phyloP scores from a whole-genome alignment of 2,797 vertebrate species.

The Gila robusta region DNA sequence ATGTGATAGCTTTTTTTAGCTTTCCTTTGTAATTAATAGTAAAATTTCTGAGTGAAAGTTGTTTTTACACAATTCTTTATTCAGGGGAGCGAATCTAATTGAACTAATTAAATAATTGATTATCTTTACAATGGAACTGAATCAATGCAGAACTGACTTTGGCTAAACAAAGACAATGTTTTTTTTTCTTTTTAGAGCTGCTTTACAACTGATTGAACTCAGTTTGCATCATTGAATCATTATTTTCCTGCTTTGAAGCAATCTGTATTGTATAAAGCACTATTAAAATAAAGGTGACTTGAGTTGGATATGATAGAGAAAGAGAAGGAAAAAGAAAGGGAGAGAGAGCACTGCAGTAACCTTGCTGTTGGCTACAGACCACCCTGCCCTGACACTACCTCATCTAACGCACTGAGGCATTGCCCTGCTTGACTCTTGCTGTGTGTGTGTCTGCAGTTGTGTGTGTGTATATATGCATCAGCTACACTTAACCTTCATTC shows the following conservation, averaged over 20 bases:
- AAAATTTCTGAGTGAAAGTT: background rate
- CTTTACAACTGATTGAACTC: background rate
- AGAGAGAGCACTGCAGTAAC: conserved; percentile 70
- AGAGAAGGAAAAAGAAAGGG: conserved; percentile 61
- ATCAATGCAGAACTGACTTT: background rate
- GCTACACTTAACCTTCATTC: conserved; percentile 69
- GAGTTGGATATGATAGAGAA: background rate
- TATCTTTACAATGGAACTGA: background rate
- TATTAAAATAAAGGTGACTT: background rate
- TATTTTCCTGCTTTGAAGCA: background rate
- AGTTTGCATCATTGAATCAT: background rate
- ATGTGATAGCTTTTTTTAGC: background rate
- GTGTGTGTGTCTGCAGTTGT: conserved; percentile 35
- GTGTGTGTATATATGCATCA: conserved; percentile 49
- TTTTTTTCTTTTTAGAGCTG: background rate
- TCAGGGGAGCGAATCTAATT: background rate
- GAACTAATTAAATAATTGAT: background rate
- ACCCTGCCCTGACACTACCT: conserved; percentile 56
- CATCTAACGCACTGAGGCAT: conserved; percentile 51
- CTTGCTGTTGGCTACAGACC: conserved; percentile 72
- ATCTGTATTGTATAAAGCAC: background rate
- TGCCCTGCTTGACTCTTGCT: conserved; percentile 59
- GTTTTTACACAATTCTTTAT: background rate
- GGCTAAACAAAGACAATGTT: background rate
- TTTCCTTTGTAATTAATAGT: background rate